Base-by-base conservation (phyloP, 1,140 invertebrate species). In the Eupeodes corollae region DNA sequence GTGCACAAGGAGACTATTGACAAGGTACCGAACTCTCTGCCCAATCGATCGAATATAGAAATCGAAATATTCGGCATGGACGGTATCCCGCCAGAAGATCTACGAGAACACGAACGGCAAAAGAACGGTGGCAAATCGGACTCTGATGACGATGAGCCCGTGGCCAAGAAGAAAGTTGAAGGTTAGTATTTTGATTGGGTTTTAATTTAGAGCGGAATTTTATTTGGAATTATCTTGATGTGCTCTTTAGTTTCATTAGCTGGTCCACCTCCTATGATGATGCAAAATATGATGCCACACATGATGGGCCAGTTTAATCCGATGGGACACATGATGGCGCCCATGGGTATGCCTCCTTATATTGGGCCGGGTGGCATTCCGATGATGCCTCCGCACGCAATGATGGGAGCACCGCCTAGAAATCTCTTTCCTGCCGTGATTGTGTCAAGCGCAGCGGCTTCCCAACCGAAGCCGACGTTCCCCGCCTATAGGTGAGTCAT, bases 41-140 rank as follows among this genome's bases (percentile, higher is more conserved):
- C 94, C 54, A 92, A 94, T 74, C 81, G 95, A 70, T 94, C 91
- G 61, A 98, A 96, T 75, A 95, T 98, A 66, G 94, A 98, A 76
- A 92, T 99, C 70, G 97, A 99, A 82, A 99, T 99, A 62, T 99
- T 99, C 79, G 97, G 97, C 56, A 99, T 99, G 96, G 95, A 99
- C 79, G 97, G 97, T 52, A 98, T 99, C 61, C 96, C 97, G 18
- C 82, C 89, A 52, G 88, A 89, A 61, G 94, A 98, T 77, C 67
- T 94, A 35, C 86, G 87, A 66, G 89, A 94, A 68, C 94, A 98
- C 73, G 92, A 97, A 73, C 80, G 82, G 60, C 83, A 90, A 64
- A 86, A 87, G 70, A 75, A 75, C 68, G 75, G 76, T 52, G 74
- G 73, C 43, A 73, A 74, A 63, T 75, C 73, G 9, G 86, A 86